Base-by-base conservation (phyloP, 1,140 invertebrate species). In the Aethina tumida region DNA sequence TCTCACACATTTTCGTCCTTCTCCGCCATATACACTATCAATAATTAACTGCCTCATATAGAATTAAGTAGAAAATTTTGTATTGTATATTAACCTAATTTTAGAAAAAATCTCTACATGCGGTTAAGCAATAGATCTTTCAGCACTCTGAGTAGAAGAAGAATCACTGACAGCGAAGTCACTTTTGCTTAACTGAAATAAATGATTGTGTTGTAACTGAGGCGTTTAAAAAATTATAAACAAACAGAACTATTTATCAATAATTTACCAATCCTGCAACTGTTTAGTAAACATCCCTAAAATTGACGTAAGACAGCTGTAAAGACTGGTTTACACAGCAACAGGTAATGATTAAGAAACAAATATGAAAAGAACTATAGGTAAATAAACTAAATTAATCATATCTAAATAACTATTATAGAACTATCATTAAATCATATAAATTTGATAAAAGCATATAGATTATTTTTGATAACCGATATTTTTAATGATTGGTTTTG, bases 31-130 rank as follows among this genome's bases (percentile, higher is more conserved):
- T 42, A 43, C 16, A 30, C 39, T 36, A 29, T 38, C 30, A 20
- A 35, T 43, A 29, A 9, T 35, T 13, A 17, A 9, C 14, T 35
- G 38, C 33, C 35, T 34, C 38, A 35, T 44, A 27, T 41, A 40
- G 24, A n/a, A 35, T 25, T 36, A 8, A 12, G 21, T 21, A 22
- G 15, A 29, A 29, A 14, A 20, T 35, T 41, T 12, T 20, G 2
- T 12, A 22, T 24, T 24, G 9, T 27, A 30, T 41, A 36, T 24
- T 39, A 44, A 49, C 46, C 46, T 49, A 49, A 49, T 41, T 49
- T 41, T 44, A 44, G 41, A n/a, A n/a, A 49, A 35, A 30, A 32
- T 32, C 39, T 21, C 45, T 47, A 43, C 41, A 43, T 47, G 38
- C 31, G 41, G 37, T 36, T 20, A 22, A 31, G 32, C 14, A 20